A percentile compares a stretch with the other conserved stretches of the same genome.
phyloP scores from a whole-genome alignment of 1,140 invertebrate genomes.

The Littorina saxatilis region DNA sequence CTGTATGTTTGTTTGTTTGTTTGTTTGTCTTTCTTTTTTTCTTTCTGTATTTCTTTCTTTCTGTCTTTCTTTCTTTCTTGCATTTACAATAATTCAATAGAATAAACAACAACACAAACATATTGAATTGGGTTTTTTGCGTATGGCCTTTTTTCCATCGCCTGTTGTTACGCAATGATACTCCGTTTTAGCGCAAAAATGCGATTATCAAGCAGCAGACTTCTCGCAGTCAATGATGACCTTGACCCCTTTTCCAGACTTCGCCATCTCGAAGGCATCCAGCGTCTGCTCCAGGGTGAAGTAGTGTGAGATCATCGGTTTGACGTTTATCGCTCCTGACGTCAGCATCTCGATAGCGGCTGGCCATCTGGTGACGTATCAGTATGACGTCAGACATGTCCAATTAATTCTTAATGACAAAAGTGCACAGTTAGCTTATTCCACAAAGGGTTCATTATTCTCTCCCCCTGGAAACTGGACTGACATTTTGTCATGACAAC shows the following conservation, averaged over 20 bases:
- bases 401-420: no score
- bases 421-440: no score
- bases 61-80: not conserved
- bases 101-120: not conserved
- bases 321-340: constrained; percentile 88
- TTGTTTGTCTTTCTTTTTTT: not conserved
- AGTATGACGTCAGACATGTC: no score
- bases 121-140: not conserved
- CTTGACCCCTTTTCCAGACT: constrained; percentile 68
- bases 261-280: constrained; percentile 90
- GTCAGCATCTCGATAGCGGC: constrained; percentile 89
- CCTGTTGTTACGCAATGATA: not conserved
- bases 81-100: not conserved
- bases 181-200: not conserved
- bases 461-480: no score
- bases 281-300: constrained; percentile 88
- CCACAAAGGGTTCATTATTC: no score
- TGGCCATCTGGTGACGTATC: constrained; percentile 83
- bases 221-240: constrained; percentile 68
- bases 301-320: constrained; percentile 92
- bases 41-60: not conserved
- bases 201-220: not conserved
- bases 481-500: no score
- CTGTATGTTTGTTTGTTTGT: not conserved
- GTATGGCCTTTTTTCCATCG: not conserved